phyloP scores from a whole-genome alignment of 2,888 invertebrate species.

The Anarsia innoxiella region DNA sequence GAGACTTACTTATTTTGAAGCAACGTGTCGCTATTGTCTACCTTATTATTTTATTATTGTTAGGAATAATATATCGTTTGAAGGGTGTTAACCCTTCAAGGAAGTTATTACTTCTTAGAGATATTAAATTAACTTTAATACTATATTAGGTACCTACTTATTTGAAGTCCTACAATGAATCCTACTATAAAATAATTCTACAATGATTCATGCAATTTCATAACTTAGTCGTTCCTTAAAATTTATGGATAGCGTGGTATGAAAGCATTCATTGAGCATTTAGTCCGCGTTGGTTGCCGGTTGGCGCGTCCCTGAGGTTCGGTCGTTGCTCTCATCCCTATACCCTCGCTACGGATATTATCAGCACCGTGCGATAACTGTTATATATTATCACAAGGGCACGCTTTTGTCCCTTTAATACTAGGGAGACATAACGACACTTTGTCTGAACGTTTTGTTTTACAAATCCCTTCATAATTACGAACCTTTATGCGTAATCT shows the following conservation, averaged over 20 bases:
- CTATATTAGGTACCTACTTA: too few relatives aligned
- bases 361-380: conserved; percentile 35
- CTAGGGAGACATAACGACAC: conserved; percentile 14
- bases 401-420: conserved; percentile 43
- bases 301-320: conserved; percentile 21
- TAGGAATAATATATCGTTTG: too few relatives aligned
- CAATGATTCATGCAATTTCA: too few relatives aligned
- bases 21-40: too few relatives aligned
- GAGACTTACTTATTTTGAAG: conserved; percentile 6
- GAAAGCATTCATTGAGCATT: not conserved
- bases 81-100: too few relatives aligned
- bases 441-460: not conserved
- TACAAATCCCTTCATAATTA: not conserved
- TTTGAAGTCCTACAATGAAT: too few relatives aligned
- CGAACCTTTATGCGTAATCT: too few relatives aligned
- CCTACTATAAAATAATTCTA: too few relatives aligned
- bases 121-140: too few relatives aligned
- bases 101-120: too few relatives aligned
- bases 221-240: too few relatives aligned
- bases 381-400: conserved; percentile 42
- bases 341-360: conserved; percentile 40
- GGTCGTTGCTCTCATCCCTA: conserved; percentile 48
- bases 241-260: not conserved
- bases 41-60: too few relatives aligned
- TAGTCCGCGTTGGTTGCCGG: not conserved